Evolutionary conservation across 2,797 vertebrate genomes (phyloP).

Genomic region (Phaenicophaeus curvirostris): DNA sequence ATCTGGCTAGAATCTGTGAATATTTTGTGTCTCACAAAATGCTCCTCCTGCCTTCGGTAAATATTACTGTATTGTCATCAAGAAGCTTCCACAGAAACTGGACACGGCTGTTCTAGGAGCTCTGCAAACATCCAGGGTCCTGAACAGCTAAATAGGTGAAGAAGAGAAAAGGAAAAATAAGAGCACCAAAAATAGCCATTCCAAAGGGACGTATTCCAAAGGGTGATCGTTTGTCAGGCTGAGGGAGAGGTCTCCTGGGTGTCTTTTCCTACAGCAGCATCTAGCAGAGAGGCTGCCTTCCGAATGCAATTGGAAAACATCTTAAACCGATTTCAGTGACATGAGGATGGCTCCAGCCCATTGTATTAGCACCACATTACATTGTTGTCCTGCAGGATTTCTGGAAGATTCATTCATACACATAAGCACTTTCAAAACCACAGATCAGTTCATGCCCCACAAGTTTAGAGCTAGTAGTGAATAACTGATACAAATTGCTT

Average conservation of each 20-base stretch:
- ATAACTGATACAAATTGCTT: neutral
- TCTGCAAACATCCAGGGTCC: neutral
- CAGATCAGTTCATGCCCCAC: neutral
- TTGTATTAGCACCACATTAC: neutral
- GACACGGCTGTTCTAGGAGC: neutral
- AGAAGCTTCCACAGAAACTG: neutral
- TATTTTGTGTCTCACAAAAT: neutral
- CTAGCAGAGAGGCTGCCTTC: neutral
- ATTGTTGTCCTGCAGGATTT: neutral
- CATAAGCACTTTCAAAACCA: neutral
- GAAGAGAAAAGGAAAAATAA: neutral
- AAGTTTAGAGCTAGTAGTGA: neutral
- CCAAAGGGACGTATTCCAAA: neutral
- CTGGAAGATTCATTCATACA: neutral
- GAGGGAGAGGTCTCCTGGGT: neutral
- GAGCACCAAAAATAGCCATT: fast-evolving
- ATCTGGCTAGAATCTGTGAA: neutral
- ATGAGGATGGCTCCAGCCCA: neutral
- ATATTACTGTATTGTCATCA: neutral
- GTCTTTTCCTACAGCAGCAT: neutral
- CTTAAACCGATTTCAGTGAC: neutral
- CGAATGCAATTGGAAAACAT: neutral
- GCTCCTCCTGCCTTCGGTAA: neutral
- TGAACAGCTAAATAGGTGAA: neutral
- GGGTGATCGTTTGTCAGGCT: neutral